Base-by-base conservation (phyloP, 2,888 invertebrate genomes). In the Callosobruchus maculatus region DNA sequence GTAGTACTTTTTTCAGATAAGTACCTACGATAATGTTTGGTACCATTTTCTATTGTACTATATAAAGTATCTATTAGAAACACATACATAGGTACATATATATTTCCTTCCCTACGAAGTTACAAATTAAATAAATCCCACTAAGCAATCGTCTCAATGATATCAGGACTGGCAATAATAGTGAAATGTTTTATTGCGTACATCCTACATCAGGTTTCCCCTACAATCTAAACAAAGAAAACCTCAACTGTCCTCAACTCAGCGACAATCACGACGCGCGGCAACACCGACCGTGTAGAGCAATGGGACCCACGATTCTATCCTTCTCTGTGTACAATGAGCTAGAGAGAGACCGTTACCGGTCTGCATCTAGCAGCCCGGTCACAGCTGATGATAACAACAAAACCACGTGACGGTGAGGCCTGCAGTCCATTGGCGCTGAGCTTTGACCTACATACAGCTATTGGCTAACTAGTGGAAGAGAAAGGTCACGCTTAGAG, bases 371-470 rank as follows among this genome's bases (percentile, higher is more conserved):
- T 68, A 72, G 85, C 84, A 85, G 84, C 86, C 86, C 85, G 85
- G 87, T 83, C 87, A 90, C 90, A 91, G 90, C 90, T 90, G 90
- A 90, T 89, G 90, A 90, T 90, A 90, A 91, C 91, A 91, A 91
- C 91, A 91, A 91, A 90, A 85, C 89, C 91, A 91, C 89, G 91
- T 91, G 91, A 91, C 85, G 81, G 80, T 20, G 79, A 81, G 81
- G 81, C 82, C 74, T 73, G 72, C 81, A 78, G 75, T 77, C 81
- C 78, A 90, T 90, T 90, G 89, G 90, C 77, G 78, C 80, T 77
- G 75, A 78, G 75, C 77, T 76, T 76, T 90, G 90, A 90, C 90
- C 90, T 90, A 90, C 88, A 89, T 90, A 87, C 85, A 86, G 87
- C 85, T 83, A 89, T 89, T 88, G 88, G 88, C 83, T 81, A 81